Evolutionary conservation across 2,113 vertebrate species (phyloP), one percentile per base, ranked within the genome.

Genomic region (Oophaga pumilio): DNA sequence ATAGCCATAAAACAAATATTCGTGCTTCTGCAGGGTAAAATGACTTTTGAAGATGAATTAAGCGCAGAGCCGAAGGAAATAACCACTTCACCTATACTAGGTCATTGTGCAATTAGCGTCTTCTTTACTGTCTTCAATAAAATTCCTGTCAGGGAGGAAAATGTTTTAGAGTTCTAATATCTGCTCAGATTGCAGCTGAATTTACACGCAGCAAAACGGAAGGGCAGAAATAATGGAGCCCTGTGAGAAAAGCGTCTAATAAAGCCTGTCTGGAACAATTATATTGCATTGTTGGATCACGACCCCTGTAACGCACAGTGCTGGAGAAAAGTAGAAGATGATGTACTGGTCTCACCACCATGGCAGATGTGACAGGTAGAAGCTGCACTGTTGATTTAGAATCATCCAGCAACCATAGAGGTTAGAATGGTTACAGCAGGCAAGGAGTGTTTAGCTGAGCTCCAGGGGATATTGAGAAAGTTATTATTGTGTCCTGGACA

Each of bases 21-120:
- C 9, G 22, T 20, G 12, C 59, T 50, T 66, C 12, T 49, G 59
- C 28, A 15, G 20, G 56, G 57, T 59, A 85, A 60, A 43, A 24
- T 22, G 28, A 59, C 50, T 71, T 71, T 20, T 26, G 15, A 53
- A 53, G 50, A 71, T n/a, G 66, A 59, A 59, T 76, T 59, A 62
- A 56, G 49, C 1, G 22, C 18, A 7, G 57, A 49, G 22, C 24
- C 0, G 11, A 22, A 59, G 28, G 12, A 84, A 84, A 84, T 52
- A 84, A 73, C 68, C 53, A 73, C 68, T 74, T 71, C 68, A 28
- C 71, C 8, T 59, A 59, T 49, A 85, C 69, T 26, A 71, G 82
- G 82, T 84, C 82, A 83, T 69, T 69, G 33, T 53, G 50, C 83
- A 59, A 76, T 85, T 85, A 85, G 53, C 11, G 33, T 85, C 33